Conservation (phyloP, 2,797 vertebrate genomes). For the Crypturellus tataupa region DNA sequence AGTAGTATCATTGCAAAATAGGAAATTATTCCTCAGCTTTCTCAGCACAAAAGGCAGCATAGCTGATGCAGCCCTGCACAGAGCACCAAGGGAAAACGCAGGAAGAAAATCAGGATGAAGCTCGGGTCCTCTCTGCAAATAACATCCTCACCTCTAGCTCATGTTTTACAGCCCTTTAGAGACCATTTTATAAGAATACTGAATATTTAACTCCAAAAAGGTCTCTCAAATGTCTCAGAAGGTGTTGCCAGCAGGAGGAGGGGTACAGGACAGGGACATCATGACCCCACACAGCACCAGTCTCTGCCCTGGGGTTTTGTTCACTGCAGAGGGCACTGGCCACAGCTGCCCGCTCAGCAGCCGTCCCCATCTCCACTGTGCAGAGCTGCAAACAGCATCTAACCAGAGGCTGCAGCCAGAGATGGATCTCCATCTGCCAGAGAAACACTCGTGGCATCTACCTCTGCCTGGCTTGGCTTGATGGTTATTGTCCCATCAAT, state of each 20-base stretch:
- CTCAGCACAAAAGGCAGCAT: neutral
- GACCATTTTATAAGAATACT: neutral
- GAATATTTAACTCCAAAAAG: neutral
- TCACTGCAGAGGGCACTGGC: neutral
- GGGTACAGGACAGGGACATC: neutral
- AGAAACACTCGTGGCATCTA: neutral
- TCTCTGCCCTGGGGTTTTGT: neutral
- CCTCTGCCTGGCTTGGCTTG: neutral
- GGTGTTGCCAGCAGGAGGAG: neutral
- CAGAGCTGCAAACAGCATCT: neutral
- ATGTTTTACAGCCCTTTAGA: neutral
- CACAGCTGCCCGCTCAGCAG: neutral
- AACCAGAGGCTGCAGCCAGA: neutral
- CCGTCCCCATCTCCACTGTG: neutral
- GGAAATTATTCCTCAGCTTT: neutral
- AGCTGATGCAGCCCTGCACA: neutral
- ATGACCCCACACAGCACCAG: neutral
- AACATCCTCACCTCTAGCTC: neutral
- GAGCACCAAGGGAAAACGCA: neutral
- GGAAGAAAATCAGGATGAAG: neutral
- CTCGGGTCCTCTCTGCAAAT: neutral
- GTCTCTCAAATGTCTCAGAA: fast-evolving
- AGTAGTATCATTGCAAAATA: neutral
- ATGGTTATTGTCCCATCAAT: neutral
- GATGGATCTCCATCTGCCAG: neutral